Percentiles rank a stretch among this genome's conserved stretches.
phyloP scores from a whole-genome alignment of 2,888 invertebrate genomes.

The Tetheella fluctuosa region DNA sequence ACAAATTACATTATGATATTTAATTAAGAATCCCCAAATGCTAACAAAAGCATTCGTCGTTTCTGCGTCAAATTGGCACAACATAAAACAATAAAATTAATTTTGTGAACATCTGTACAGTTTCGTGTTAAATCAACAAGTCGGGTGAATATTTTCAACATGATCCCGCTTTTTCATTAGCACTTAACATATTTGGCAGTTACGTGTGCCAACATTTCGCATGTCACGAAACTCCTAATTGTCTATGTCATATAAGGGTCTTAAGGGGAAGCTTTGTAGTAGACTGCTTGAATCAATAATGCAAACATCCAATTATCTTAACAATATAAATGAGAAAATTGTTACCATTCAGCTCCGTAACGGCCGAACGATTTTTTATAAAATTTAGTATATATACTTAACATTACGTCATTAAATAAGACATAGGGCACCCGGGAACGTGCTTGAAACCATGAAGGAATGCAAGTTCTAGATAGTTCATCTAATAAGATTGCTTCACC shows the following conservation, averaged over 20 bases:
- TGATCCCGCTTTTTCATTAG: slow-evolving; percentile 41
- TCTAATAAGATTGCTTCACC: background rate
- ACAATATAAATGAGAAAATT: too few species aligned
- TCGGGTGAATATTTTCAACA: slow-evolving; percentile 25
- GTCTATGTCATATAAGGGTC: slow-evolving; percentile 29
- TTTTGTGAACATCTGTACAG: slow-evolving; percentile 23
- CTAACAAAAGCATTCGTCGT: background rate
- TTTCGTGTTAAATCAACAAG: slow-evolving; percentile 39
- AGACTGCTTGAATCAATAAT: background rate
- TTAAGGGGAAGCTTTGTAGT: slow-evolving; percentile 28
- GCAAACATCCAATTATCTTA: background rate
- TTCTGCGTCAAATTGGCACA: background rate
- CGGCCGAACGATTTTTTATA: too few species aligned
- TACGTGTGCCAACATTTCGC: slow-evolving; percentile 41
- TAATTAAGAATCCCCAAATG: background rate
- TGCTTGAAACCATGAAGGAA: too few species aligned
- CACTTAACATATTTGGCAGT: slow-evolving; percentile 43
- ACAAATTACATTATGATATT: background rate
- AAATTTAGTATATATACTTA: too few species aligned
- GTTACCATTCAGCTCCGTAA: too few species aligned
- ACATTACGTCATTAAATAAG: too few species aligned
- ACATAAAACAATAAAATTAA: slow-evolving; percentile 11
- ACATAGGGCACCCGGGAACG: too few species aligned
- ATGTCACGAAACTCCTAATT: slow-evolving; percentile 43
- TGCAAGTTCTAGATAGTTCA: background rate